Conservation (phyloP, 2,797 vertebrate genomes). For the Halcyon smyrnensis region DNA sequence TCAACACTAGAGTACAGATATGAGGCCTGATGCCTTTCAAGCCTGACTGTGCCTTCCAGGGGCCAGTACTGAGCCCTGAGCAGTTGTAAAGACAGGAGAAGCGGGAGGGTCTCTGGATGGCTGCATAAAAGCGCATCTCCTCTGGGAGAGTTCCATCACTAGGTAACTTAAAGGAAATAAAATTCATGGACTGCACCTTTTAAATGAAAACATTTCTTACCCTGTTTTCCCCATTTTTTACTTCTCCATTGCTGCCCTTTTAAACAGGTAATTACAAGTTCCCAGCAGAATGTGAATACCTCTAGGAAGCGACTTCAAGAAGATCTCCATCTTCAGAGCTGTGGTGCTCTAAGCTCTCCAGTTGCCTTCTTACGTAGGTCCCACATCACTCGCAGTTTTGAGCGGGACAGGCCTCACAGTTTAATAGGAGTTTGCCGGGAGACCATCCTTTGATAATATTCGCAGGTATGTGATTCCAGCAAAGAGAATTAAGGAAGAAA, state of each 20-base stretch:
- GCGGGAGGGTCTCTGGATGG: neutral
- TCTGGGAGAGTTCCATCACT: neutral
- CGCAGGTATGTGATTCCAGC: neutral
- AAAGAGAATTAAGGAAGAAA: neutral
- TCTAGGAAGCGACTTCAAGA: slow-evolving; percentile 80
- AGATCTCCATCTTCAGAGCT: slow-evolving; percentile 90
- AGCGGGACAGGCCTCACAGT: slow-evolving; percentile 79
- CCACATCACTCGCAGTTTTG: slow-evolving; percentile 51
- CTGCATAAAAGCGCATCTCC: neutral
- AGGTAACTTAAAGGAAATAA: neutral
- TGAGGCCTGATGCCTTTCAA: neutral
- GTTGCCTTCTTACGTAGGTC: slow-evolving; percentile 73
- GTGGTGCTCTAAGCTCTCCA: slow-evolving; percentile 83
- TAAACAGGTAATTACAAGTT: slow-evolving; percentile 84
- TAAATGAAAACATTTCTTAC: neutral
- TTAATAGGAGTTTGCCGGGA: slow-evolving; percentile 85
- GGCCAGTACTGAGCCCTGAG: neutral
- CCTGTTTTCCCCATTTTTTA: neutral
- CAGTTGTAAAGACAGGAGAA: neutral
- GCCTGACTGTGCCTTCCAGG: neutral
- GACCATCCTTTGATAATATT: slow-evolving; percentile 86
- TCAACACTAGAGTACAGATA: too few relatives aligned
- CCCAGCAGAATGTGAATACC: slow-evolving; percentile 71
- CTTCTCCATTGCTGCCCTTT: neutral
- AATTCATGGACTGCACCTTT: neutral